Evolutionary conservation across 2,113 vertebrate genomes (phyloP).

Genomic region (Tringa solitaria): DNA sequence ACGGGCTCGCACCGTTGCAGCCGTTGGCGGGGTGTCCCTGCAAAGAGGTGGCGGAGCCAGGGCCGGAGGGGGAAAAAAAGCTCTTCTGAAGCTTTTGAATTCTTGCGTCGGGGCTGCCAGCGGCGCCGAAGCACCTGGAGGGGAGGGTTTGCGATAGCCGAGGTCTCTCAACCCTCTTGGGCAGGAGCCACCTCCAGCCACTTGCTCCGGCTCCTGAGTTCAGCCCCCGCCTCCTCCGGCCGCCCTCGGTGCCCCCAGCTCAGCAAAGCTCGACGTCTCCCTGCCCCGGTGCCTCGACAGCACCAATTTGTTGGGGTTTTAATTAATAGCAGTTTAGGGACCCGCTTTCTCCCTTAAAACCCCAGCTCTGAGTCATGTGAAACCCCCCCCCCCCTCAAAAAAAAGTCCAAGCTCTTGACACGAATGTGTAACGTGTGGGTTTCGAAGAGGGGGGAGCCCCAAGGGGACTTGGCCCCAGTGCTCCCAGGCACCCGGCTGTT

Average conservation of each 20-base stretch:
- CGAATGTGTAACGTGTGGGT: accelerated
- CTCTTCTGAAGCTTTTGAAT: background rate
- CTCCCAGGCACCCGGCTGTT: accelerated
- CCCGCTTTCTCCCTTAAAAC: background rate
- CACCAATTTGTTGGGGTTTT: background rate
- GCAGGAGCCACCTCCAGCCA: background rate
- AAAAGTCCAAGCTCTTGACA: background rate
- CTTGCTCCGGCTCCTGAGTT: background rate
- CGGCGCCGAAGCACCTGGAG: background rate
- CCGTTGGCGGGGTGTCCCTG: accelerated
- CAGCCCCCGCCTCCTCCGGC: accelerated
- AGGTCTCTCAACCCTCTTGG: background rate
- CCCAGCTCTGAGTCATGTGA: accelerated
- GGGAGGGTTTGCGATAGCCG: background rate
- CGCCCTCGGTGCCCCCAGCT: accelerated
- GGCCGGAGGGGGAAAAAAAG: background rate
- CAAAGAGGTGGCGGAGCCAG: accelerated
- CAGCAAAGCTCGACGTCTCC: accelerated
- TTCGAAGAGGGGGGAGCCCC: background rate
- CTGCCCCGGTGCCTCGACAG: accelerated
- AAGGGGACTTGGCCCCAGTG: background rate
- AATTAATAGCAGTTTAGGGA: background rate
- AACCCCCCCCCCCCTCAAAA: background rate
- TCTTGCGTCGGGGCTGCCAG: background rate
- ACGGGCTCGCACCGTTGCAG: accelerated